Evolutionary conservation across 2,888 invertebrate genomes (phyloP).

Genomic region (Phasia obesa): DNA sequence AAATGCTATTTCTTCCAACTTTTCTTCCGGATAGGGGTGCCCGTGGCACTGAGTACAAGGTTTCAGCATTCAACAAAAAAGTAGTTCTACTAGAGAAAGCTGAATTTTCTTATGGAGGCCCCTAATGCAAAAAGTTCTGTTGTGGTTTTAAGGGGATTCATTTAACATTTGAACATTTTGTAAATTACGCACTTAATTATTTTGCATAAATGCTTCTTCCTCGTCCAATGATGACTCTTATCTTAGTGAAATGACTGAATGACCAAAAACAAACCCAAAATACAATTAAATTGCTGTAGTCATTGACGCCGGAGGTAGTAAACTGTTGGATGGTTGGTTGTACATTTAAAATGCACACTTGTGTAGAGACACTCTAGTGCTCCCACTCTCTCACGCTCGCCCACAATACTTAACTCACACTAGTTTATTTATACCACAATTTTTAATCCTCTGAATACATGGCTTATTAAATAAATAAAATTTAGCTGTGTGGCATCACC

Average conservation of each 20-base stretch:
- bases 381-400: background rate
- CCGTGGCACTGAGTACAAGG: too few species aligned
- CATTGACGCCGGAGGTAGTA: background rate
- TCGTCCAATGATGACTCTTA: constrained; percentile 10
- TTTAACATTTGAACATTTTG: constrained; percentile 56
- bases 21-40: too few species aligned
- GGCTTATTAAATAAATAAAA: constrained; percentile 61
- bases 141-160: constrained; percentile 53
- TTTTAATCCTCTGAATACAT: constrained; percentile 58
- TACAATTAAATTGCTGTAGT: constrained; percentile 28
- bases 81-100: too few species aligned
- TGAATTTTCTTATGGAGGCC: too few species aligned
- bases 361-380: too few species aligned
- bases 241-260: constrained; percentile 19
- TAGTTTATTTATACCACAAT: constrained; percentile 52
- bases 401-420: background rate
- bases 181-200: constrained; percentile 58
- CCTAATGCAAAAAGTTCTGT: too few species aligned
- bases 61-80: too few species aligned
- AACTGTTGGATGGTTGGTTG: background rate
- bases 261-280: constrained; percentile 35
- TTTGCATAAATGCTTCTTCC: too few species aligned
- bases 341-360: constrained; percentile 19
- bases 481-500: constrained; percentile 58
- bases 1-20: too few species aligned